A percentile compares a stretch with the other conserved stretches of the same genome.
Evolutionary conservation across 2,888 invertebrate genomes (phyloP).

Genomic region (Phaedon cochleariae): DNA sequence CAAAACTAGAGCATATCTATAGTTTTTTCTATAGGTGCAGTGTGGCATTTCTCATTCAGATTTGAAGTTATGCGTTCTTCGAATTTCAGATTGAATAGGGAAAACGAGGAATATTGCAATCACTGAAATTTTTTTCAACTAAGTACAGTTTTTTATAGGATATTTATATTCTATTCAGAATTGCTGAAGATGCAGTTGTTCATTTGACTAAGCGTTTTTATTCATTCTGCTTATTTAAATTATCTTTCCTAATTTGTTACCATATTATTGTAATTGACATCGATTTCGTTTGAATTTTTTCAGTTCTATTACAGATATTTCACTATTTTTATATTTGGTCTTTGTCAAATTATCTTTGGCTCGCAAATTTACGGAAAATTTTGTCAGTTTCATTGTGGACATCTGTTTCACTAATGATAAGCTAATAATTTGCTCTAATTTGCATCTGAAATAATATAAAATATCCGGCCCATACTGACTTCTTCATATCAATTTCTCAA

Average conservation of each 20-base stretch:
- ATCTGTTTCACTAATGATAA: neutral
- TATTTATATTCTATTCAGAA: conserved; percentile 31
- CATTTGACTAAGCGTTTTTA: neutral
- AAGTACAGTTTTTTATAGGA: conserved; percentile 29
- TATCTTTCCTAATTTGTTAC: no score
- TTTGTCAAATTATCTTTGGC: conserved; percentile 13
- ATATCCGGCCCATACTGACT: conserved; percentile 25
- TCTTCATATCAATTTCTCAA: conserved; percentile 12
- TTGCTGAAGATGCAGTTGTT: conserved; percentile 14
- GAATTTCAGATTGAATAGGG: neutral
- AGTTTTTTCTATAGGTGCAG: no score
- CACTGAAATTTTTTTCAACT: conserved; percentile 26
- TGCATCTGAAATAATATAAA: conserved; percentile 19
- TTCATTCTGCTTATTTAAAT: neutral
- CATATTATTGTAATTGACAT: no score
- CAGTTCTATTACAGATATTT: neutral
- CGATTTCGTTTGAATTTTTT: neutral
- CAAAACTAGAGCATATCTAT: no score
- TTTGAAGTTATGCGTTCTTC: neutral
- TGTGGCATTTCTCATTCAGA: neutral
- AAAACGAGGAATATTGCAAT: conserved; percentile 15
- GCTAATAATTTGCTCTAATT: conserved; percentile 3
- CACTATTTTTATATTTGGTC: neutral
- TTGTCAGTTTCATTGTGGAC: neutral
- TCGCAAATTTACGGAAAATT: conserved; percentile 1